Conservation (phyloP, 2,797 vertebrate genomes). For the Eutrigla gurnardus region DNA sequence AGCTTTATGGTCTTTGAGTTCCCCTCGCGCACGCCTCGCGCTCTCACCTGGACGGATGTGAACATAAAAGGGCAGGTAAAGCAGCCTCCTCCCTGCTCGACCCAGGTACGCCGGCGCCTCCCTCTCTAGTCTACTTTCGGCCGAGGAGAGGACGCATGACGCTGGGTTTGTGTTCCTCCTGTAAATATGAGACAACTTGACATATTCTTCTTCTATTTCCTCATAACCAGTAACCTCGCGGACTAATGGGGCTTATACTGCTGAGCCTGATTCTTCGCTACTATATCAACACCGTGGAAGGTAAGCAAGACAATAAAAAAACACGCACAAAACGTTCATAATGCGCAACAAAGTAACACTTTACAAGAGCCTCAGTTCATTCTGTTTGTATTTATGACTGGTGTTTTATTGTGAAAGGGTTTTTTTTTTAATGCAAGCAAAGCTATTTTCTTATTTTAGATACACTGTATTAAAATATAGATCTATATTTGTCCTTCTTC, state of each 20-base stretch:
- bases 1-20: not conserved
- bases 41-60: slow-evolving; percentile 94
- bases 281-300: slow-evolving; percentile 89
- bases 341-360: slow-evolving; percentile 19
- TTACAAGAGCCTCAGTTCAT: not conserved
- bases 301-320: slow-evolving; percentile 82
- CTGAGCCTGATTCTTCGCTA: slow-evolving; percentile 92
- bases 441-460: not conserved
- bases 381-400: slow-evolving; percentile 4
- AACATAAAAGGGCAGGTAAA: slow-evolving; percentile 80
- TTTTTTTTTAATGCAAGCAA: not conserved
- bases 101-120: slow-evolving; percentile 67
- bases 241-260: slow-evolving; percentile 96
- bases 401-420: slow-evolving; percentile 16
- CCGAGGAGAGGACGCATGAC: slow-evolving; percentile 28
- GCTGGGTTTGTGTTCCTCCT: slow-evolving; percentile 20
- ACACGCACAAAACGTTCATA: slow-evolving; percentile 29
- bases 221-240: slow-evolving; percentile 86
- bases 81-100: slow-evolving; percentile 37
- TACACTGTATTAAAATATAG: slow-evolving; percentile 2
- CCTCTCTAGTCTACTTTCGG: slow-evolving; percentile 8
- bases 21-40: slow-evolving; percentile 24
- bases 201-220: slow-evolving; percentile 77
- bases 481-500: not conserved
- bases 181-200: slow-evolving; percentile 69